Evolutionary conservation across 2,113 vertebrate species (phyloP).

Genomic region (Empidonax alnorum): DNA sequence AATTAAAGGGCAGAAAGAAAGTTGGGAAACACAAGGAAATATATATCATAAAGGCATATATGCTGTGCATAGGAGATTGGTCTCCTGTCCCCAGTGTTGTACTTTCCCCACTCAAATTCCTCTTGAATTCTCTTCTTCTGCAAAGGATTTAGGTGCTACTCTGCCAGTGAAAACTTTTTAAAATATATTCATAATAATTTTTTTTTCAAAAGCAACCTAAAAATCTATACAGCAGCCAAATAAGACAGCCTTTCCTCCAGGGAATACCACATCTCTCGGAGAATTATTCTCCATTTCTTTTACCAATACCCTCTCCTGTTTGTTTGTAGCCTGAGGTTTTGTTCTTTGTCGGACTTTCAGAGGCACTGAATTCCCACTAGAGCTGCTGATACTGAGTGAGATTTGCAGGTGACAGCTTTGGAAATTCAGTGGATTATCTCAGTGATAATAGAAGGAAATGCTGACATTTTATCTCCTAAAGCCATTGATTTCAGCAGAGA

Average conservation of each 20-base stretch:
- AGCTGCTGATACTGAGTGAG: not conserved
- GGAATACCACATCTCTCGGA: not conserved
- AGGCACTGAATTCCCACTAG: not conserved
- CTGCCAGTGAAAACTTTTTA: not conserved
- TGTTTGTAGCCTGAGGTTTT: not conserved
- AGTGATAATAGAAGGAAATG: not conserved
- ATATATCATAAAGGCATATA: not conserved
- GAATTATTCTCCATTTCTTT: not conserved
- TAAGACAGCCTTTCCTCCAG: not conserved
- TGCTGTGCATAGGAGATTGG: not conserved
- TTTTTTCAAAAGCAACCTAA: not conserved
- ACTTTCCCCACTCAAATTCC: not conserved
- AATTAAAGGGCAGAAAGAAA: constrained; percentile 46
- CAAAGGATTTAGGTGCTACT: not conserved
- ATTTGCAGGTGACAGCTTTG: not conserved
- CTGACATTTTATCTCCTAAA: not conserved
- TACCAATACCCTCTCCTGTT: not conserved
- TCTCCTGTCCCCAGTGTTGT: not conserved
- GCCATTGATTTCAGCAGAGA: not conserved
- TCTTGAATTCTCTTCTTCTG: not conserved
- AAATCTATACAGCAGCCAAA: not conserved
- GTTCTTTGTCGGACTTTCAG: not conserved
- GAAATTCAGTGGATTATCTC: not conserved
- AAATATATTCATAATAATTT: not conserved
- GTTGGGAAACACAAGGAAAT: not conserved